Evolutionary conservation across 2,113 vertebrate species (phyloP), one percentile per base, ranked within the genome.

Genomic region (Poeciliopsis prolifica): DNA sequence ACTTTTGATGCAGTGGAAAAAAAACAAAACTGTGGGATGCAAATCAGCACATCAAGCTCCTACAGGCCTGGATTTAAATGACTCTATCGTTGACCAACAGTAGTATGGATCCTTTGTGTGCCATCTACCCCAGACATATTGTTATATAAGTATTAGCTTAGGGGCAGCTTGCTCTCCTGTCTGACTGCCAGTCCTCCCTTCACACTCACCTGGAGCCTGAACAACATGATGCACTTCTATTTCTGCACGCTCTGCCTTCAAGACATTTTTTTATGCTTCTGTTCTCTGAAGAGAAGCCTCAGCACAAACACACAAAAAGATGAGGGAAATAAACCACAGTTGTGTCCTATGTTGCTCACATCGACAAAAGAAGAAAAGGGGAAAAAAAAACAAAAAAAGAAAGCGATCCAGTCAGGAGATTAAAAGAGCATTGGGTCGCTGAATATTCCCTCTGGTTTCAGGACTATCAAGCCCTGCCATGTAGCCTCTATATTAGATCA

Each of bases 71-170:
- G 68, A 79, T 84, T 89, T 89, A 92, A 91, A 91, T 88, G 85
- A 78, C 87, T 91, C 78, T 91, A 86, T 79, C 90, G 91, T 92
- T 91, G 90, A 90, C 87, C 87, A 87, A 87, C 82, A 78, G 65
- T 79, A 79, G 74, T 88, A 92, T 92, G 92, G 86, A 91, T 91
- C 92, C 92, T 90, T 87, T 86, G 90, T 89, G 92, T 86, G 83
- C 89, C 58, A 88, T 91, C 89, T 85, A 91, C 89, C 74, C 82
- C 68, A 91, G 90, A 91, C 84, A 86, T 91, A 90, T 88, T 80
- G 83, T 89, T 88, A 86, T 91, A 84, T 91, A 92, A 92, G 84
- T 86, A 85, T 80, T 90, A 84, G 80, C 88, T 76, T 62, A 89
- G 89, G 92, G 88, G 78, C 82, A 87, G 75, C 86, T 74, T 68